phyloP scores from a whole-genome alignment of 2,113 vertebrate genomes.

The Dolichotis patagonum region DNA sequence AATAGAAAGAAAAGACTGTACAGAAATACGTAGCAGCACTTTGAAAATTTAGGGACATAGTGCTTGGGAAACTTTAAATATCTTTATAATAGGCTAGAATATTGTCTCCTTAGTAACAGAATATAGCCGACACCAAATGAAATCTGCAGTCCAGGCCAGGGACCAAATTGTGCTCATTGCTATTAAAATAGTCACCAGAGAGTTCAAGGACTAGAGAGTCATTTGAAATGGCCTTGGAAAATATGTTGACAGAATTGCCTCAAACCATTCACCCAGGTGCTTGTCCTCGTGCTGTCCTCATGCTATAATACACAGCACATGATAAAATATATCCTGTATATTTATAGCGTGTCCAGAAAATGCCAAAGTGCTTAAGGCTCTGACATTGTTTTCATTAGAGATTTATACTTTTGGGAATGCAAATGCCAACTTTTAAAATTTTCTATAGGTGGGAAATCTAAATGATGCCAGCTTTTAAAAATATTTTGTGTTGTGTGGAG shows the following conservation, averaged over 20 bases:
- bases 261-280: slow-evolving; percentile 48
- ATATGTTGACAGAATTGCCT: slow-evolving; percentile 12
- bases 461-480: slow-evolving; percentile 63
- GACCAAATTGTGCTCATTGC: slow-evolving; percentile 34
- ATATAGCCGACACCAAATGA: slow-evolving; percentile 41
- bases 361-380: slow-evolving; percentile 73
- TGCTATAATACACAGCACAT: not conserved
- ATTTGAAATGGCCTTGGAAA: slow-evolving; percentile 66
- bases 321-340: slow-evolving; percentile 69
- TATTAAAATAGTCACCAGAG: slow-evolving; percentile 63
- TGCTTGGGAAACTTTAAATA: slow-evolving; percentile 29
- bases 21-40: not conserved
- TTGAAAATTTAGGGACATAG: slow-evolving; percentile 36
- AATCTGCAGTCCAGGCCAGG: slow-evolving; percentile 23
- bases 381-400: slow-evolving; percentile 77
- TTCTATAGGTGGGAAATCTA: slow-evolving; percentile 51
- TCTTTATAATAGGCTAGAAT: not conserved
- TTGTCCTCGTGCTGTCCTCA: slow-evolving; percentile 40
- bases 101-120: slow-evolving; percentile 45
- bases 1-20: not conserved
- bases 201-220: slow-evolving; percentile 52
- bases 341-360: slow-evolving; percentile 76
- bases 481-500: not conserved
- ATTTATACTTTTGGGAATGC: slow-evolving; percentile 66
- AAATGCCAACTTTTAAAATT: slow-evolving; percentile 68